Percentiles rank a stretch among this genome's conserved stretches.
phyloP scores from a whole-genome alignment of 1,140 invertebrate species.

The Cydia fagiglandana region DNA sequence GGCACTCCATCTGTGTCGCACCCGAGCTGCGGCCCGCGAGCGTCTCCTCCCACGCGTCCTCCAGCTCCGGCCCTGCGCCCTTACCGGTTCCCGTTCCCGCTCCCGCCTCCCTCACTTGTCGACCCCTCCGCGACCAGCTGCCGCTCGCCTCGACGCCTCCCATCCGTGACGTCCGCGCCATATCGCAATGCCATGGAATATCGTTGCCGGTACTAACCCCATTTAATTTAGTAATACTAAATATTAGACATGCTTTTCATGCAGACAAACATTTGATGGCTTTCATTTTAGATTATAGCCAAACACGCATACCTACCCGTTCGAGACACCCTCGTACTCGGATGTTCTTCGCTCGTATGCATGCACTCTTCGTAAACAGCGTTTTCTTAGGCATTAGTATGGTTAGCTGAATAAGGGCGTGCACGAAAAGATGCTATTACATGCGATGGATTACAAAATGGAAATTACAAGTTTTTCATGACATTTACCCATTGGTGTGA shows the following conservation, averaged over 20 bases:
- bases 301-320: slow-evolving; percentile 3
- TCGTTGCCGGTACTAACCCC: slow-evolving; percentile 79
- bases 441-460: not conserved
- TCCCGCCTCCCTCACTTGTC: slow-evolving; percentile 41
- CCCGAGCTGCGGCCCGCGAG: slow-evolving; percentile 44
- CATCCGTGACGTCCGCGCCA: slow-evolving; percentile 69
- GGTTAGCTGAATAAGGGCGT: slow-evolving; percentile 18
- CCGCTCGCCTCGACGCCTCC: slow-evolving; percentile 61
- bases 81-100: slow-evolving; percentile 33
- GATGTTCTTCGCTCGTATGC: slow-evolving; percentile 22
- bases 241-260: slow-evolving; percentile 64
- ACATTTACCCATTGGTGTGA: slow-evolving; percentile 24
- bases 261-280: slow-evolving; percentile 39
- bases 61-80: slow-evolving; percentile 24
- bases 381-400: slow-evolving; percentile 18
- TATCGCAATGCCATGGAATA: slow-evolving; percentile 76
- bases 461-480: not conserved
- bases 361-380: slow-evolving; percentile 1
- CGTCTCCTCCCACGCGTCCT: slow-evolving; percentile 30
- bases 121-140: slow-evolving; percentile 53
- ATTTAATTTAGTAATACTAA: slow-evolving; percentile 76
- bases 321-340: slow-evolving; percentile 2
- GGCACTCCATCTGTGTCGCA: slow-evolving; percentile 60
- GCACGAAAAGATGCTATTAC: slow-evolving; percentile 1
- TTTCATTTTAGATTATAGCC: slow-evolving; percentile 27